Percentiles rank a stretch among this genome's conserved stretches.
Evolutionary conservation across 2,888 invertebrate species (phyloP).

Genomic region (Spodoptera picta): DNA sequence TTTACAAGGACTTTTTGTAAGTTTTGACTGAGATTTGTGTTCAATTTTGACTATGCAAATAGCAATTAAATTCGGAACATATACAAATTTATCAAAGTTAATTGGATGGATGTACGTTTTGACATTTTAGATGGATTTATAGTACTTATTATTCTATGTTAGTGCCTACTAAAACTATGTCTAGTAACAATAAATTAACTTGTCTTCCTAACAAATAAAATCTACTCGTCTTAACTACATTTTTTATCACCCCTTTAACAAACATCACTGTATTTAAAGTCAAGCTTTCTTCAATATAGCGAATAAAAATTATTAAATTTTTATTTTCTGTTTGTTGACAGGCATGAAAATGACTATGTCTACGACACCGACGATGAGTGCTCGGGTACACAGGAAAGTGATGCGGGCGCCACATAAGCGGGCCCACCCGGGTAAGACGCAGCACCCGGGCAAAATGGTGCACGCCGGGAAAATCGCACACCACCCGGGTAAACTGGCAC

Average conservation of each 20-base stretch:
- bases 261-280: neutral
- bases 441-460: slow-evolving; percentile 80
- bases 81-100: neutral
- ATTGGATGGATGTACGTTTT: slow-evolving; percentile 2
- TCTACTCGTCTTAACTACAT: slow-evolving; percentile 5
- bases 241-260: neutral
- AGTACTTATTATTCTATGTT: slow-evolving; percentile 15
- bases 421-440: slow-evolving; percentile 83
- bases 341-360: slow-evolving; percentile 93
- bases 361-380: slow-evolving; percentile 90
- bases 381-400: slow-evolving; percentile 91
- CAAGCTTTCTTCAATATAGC: slow-evolving; percentile 41
- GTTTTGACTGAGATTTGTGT: too few species aligned
- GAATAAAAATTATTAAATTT: slow-evolving; percentile 57
- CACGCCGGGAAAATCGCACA: slow-evolving; percentile 75
- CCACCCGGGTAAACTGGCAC: slow-evolving; percentile 66
- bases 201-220: slow-evolving; percentile 13
- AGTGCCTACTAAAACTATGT: neutral
- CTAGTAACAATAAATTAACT: neutral
- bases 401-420: slow-evolving; percentile 91
- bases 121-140: slow-evolving; percentile 1
- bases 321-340: slow-evolving; percentile 80
- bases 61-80: too few species aligned
- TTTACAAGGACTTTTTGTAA: slow-evolving; percentile 14
- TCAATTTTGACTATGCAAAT: too few species aligned